Base-by-base conservation (phyloP, 2,113 vertebrate species). In the Plecturocebus donacophilus region DNA sequence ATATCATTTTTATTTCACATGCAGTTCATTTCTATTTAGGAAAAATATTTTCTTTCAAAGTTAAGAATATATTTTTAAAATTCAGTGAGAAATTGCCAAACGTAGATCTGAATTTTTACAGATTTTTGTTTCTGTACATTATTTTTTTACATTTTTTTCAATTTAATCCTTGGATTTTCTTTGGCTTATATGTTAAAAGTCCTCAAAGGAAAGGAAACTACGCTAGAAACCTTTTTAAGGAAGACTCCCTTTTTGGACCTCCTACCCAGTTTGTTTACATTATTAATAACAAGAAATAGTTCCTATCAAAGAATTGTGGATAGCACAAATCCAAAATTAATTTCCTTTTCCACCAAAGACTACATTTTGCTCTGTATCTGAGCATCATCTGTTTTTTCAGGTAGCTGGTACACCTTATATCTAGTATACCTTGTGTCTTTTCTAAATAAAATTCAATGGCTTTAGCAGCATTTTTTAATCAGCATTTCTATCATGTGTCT, bases 371-470 rank as follows among this genome's bases (percentile, higher is more conserved):
- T 91, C 68, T 95, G n/a, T 61, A 42, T 87, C 52, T 95, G 38
- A 66, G 14, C 21, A 75, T 66, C 38, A 84, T 80, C 71, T 84
- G n/a, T 80, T 80, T 49, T 81, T 84, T 77, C 40, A 88, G 9
- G 90, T 80, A 84, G 32, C 47, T 75, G 49, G 40, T 58, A 71
- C 32, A 90, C n/a, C 35, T 73, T 71, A 30, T 32, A 64, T 3
- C 9, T 64, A 27, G 40, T 42, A 45, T 49, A 79, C 61, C 64
- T 75, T 56, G 80, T 23, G 35, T 83, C 30, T 58, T 92, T 83
- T 92, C 75, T 80, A 97, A 95, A 87, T 94, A 79, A 87, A 96
- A 75, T 75, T 17, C 42, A 75, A 90, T 90, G 52, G 2, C 52
- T 87, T 96, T 40, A 73, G 81, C 61, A 90, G 35, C 68, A 96